Conservation (phyloP, 2,888 invertebrate genomes). For the Thumatha senex region DNA sequence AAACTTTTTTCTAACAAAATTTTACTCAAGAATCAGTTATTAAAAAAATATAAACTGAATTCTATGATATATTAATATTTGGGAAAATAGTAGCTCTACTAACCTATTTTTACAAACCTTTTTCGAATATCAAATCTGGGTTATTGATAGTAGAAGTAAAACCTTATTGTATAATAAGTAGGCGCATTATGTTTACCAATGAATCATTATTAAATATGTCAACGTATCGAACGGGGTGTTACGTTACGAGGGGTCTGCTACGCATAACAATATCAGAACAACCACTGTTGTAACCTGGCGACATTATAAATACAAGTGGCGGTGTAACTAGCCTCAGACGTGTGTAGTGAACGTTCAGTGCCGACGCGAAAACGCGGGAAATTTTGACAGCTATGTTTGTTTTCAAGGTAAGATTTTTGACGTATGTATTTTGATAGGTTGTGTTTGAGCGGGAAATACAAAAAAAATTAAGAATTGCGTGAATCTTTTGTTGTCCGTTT, state of each 20-base stretch:
- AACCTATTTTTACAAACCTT: background rate
- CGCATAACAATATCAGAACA: conserved; percentile 71
- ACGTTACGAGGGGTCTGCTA: conserved; percentile 67
- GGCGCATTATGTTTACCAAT: conserved; percentile 25
- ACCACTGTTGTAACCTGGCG: conserved; percentile 67
- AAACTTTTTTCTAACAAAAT: too few species aligned
- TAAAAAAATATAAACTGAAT: background rate
- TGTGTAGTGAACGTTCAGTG: conserved; percentile 57
- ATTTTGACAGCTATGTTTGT: conserved; percentile 74
- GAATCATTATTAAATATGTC: conserved; percentile 41
- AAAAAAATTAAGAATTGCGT: background rate
- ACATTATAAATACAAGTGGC: conserved; percentile 80
- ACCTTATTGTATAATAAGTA: conserved; percentile 21
- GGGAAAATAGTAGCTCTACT: too few species aligned
- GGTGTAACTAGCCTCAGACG: conserved; percentile 57
- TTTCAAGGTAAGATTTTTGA: conserved; percentile 70
- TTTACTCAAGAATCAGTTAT: too few species aligned
- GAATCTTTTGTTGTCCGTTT: background rate
- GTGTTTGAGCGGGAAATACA: background rate
- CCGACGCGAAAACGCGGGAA: conserved; percentile 67
- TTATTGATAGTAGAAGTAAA: conserved; percentile 3
- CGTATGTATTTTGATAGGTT: background rate
- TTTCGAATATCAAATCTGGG: background rate
- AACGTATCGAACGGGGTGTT: conserved; percentile 53
- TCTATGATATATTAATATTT: too few species aligned